Conservation (phyloP, 1,140 invertebrate species). For the Caenorhabditis elegans region DNA sequence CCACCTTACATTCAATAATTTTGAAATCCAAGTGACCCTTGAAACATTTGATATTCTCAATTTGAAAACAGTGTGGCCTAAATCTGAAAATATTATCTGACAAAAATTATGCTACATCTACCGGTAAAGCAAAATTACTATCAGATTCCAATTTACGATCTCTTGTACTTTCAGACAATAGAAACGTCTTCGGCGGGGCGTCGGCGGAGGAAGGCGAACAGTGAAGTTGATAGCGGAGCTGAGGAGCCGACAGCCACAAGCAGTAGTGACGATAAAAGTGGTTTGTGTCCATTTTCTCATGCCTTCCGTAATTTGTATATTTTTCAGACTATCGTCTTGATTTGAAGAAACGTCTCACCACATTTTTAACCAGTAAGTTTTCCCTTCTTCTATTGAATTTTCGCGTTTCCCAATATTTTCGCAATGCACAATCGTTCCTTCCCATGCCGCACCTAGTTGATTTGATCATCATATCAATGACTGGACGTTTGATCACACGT, state of each 20-base stretch:
- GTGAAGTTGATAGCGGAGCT: conserved; percentile 12
- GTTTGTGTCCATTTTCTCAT: not conserved
- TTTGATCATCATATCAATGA: not conserved
- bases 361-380: conserved; percentile 16
- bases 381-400: not conserved
- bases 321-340: conserved; percentile 10
- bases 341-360: conserved; percentile 18
- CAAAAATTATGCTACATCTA: not conserved
- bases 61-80: not conserved
- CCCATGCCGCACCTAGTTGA: not conserved
- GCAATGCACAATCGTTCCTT: not conserved
- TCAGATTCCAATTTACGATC: not conserved
- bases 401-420: not conserved
- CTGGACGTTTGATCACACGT: conserved; percentile 10
- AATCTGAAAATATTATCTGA: no score
- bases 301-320: not conserved
- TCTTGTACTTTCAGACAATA: not conserved
- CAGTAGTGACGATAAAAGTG: conserved; percentile 16
- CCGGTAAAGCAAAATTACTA: not conserved
- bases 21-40: conserved; percentile 4
- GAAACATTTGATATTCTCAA: not conserved
- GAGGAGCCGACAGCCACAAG: conserved; percentile 17
- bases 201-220: conserved; percentile 24
- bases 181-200: conserved; percentile 29
- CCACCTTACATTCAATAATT: not conserved